Evolutionary conservation across 2,797 vertebrate genomes (phyloP), one percentile per base, ranked within the genome.

Genomic region (Salarias fasciatus): DNA sequence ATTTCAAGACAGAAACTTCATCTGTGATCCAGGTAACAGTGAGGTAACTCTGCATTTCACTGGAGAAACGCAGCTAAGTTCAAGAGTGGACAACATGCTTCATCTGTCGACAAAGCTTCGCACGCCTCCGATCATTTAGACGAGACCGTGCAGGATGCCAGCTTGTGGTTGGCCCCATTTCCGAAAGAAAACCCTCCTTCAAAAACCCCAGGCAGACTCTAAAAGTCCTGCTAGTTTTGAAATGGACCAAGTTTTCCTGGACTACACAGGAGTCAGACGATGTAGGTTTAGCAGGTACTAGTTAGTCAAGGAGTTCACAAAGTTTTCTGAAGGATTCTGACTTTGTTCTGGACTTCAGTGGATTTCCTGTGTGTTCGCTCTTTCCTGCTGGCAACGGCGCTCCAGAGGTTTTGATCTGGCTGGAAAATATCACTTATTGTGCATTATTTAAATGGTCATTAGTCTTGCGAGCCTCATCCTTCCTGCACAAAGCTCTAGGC

Each of bases 361-460:
- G 33, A 51, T 62, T 66, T 63, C 63, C 33, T 8, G 50, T 18
- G 36, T 61, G 37, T 63, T 62, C 49, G 67, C 24, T 40, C 36
- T 69, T 63, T 44, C 3, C 18, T 18, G 5, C 31, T 35, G 24
- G 3, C 60, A 57, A 9, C 31, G 28, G 55, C 55, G 64, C 78
- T 80, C 56, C 30, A 37, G 72, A 78, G 75, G 69, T 78, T 83
- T 79, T 85, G 77, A 84, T 79, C 83, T 72, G 77, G 69, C 72
- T 79, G 33, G 51, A 78, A 86, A 85, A 85, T 85, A 77, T 72
- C 72, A 82, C 73, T 70, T 84, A 79, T 72, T 74, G 69, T 81
- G 79, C 78, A 86, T 87, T 90, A 90, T 92, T 90, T 80, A 91
- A 91, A 89, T 35, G 80, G 63, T 76, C 82, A 80, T 88, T 87